These are phyloP conservation scores for Nomada flava DNA, from an alignment of 2,888 invertebrate species.

Conservation along the genomic window DNA sequence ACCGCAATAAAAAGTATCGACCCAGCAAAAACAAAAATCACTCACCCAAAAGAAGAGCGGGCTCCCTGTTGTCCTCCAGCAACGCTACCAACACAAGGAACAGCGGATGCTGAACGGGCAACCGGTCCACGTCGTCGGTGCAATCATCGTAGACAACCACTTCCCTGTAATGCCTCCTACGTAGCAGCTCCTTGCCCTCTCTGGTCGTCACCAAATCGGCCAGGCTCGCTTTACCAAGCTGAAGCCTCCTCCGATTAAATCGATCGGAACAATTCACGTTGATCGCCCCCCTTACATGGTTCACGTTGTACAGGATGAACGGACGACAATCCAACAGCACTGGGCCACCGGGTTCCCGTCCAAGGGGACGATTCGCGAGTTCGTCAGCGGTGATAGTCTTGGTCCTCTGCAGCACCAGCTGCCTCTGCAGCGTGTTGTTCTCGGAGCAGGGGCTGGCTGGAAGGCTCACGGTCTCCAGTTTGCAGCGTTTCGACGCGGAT, in stretches of 20 bases:
- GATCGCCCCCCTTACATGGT: constrained; percentile 89
- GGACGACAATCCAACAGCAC: constrained; percentile 89
- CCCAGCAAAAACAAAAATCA: constrained; percentile 56
- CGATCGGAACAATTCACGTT: constrained; percentile 90
- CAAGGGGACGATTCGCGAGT: constrained; percentile 84
- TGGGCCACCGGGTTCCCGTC: constrained; percentile 28
- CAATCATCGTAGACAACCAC: constrained; percentile 90
- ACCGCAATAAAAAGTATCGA: too few relatives aligned
- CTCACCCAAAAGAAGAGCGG: constrained; percentile 89
- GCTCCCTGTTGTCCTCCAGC: constrained; percentile 88
- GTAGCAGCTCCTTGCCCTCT: constrained; percentile 88
- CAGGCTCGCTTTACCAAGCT: constrained; percentile 88
- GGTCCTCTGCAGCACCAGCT: constrained; percentile 85
- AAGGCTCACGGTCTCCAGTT: constrained; percentile 85
- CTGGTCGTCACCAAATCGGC: constrained; percentile 88
- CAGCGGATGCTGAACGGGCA: constrained; percentile 87
- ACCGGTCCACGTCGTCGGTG: constrained; percentile 87
- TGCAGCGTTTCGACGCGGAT: constrained; percentile 85
- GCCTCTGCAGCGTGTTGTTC: constrained; percentile 85
- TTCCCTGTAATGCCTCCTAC: constrained; percentile 86
- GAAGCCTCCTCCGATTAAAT: constrained; percentile 88
- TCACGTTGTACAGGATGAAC: constrained; percentile 89
- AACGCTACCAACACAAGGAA: constrained; percentile 88
- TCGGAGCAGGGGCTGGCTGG: constrained; percentile 87
- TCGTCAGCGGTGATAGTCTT: constrained; percentile 85